phyloP scores from a whole-genome alignment of 2,888 invertebrate genomes.

The Cheilosia pagana region DNA sequence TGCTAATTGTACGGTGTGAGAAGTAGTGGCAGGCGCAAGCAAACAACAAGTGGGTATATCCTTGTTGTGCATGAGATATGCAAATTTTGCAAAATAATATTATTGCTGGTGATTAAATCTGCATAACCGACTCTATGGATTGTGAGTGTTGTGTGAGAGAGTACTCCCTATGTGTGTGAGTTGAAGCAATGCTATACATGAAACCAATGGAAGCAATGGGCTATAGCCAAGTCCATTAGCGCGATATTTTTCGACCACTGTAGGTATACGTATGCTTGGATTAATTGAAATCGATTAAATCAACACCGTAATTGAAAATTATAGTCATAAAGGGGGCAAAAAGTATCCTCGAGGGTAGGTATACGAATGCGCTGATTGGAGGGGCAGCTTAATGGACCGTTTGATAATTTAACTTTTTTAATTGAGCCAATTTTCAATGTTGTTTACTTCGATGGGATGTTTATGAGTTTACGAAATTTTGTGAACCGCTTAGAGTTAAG shows the following conservation, averaged over 20 bases:
- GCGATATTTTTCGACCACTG: constrained; percentile 63
- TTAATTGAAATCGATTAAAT: constrained; percentile 81
- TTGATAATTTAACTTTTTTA: constrained; percentile 30
- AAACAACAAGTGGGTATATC: constrained; percentile 73
- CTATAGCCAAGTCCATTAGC: constrained; percentile 64
- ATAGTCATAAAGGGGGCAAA: constrained; percentile 30
- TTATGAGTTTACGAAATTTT: no score
- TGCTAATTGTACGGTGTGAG: constrained; percentile 21
- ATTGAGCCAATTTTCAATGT: constrained; percentile 33
- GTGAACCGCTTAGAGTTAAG: no score
- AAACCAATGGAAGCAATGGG: constrained; percentile 52
- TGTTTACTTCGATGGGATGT: neutral
- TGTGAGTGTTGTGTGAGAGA: constrained; percentile 4
- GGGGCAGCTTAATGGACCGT: constrained; percentile 40
- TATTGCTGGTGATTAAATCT: constrained; percentile 71
- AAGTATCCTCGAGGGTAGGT: constrained; percentile 17
- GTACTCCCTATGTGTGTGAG: neutral
- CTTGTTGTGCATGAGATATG: constrained; percentile 65
- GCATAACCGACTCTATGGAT: constrained; percentile 59
- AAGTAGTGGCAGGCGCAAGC: constrained; percentile 6
- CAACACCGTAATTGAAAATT: constrained; percentile 77
- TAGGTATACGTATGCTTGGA: constrained; percentile 50
- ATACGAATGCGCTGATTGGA: constrained; percentile 34
- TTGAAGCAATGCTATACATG: constrained; percentile 6
- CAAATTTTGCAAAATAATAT: constrained; percentile 74